phyloP scores from a whole-genome alignment of 2,113 vertebrate species.

The Empidonax traillii region DNA sequence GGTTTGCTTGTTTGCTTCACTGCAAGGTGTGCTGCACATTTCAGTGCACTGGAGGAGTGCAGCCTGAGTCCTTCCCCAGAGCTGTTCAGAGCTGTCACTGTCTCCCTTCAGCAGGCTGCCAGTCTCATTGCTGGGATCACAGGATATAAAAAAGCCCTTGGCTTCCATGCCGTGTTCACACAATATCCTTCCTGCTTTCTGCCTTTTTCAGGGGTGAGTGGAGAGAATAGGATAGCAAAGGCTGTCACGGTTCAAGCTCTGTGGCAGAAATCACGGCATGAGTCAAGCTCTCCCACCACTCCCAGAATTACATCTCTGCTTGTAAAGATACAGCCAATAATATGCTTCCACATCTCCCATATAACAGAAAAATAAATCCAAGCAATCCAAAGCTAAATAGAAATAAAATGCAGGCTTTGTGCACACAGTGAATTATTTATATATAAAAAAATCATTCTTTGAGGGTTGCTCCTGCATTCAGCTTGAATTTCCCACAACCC shows the following conservation, averaged over 20 bases:
- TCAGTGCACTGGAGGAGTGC: background rate
- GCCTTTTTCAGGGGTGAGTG: background rate
- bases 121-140: background rate
- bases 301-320: background rate
- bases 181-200: background rate
- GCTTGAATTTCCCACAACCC: slow-evolving; percentile 6
- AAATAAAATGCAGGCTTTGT: slow-evolving; percentile 24
- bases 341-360: background rate
- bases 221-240: background rate
- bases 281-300: background rate
- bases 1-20: background rate
- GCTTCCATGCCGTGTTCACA: background rate
- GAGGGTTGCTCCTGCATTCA: background rate
- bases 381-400: slow-evolving; percentile 22
- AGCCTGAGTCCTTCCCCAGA: background rate
- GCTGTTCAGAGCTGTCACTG: background rate
- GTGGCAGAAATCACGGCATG: background rate
- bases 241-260: background rate
- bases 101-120: background rate
- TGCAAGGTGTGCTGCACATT: background rate
- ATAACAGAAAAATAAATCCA: background rate
- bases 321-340: background rate
- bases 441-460: background rate
- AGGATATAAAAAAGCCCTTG: background rate
- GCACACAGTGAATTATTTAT: slow-evolving; percentile 24